Conservation (phyloP, 1,140 invertebrate genomes). For the Halotydeus destructor region DNA sequence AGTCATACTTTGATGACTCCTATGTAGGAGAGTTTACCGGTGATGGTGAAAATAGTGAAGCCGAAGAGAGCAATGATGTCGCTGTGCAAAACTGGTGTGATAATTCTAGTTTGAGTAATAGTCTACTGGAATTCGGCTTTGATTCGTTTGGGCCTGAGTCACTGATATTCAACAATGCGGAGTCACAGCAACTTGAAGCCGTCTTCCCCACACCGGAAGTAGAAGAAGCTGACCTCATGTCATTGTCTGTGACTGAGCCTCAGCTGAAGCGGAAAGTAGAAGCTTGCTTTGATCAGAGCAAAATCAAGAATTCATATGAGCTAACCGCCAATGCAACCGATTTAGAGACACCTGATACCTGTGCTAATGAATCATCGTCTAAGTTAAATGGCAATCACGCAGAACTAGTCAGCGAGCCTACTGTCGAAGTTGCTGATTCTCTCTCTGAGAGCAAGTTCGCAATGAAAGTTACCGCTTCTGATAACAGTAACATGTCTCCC, state of each 20-base stretch:
- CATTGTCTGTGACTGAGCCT: background rate
- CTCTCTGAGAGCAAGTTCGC: no score
- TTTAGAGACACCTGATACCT: background rate
- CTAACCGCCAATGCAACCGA: background rate
- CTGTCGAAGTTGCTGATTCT: no score
- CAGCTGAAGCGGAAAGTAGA: background rate
- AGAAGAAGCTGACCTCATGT: background rate
- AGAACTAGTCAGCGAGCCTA: no score
- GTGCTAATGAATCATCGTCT: background rate
- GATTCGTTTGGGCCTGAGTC: slow-evolving; percentile 17
- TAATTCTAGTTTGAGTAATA: background rate
- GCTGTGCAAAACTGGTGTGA: background rate
- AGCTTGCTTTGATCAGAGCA: background rate
- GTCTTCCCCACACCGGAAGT: background rate
- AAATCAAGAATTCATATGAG: background rate
- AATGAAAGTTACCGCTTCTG: no score
- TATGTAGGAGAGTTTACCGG: slow-evolving; percentile 15
- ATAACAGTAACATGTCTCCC: no score
- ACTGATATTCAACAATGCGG: slow-evolving; percentile 9
- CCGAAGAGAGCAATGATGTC: background rate
- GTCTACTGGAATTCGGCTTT: slow-evolving; percentile 14
- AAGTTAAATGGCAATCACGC: background rate
- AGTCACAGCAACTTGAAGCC: background rate
- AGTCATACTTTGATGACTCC: slow-evolving; percentile 15
- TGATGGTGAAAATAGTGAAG: slow-evolving; percentile 6